Conservation (phyloP, 2,113 vertebrate species). For the Lycocorax pyrrhopterus region DNA sequence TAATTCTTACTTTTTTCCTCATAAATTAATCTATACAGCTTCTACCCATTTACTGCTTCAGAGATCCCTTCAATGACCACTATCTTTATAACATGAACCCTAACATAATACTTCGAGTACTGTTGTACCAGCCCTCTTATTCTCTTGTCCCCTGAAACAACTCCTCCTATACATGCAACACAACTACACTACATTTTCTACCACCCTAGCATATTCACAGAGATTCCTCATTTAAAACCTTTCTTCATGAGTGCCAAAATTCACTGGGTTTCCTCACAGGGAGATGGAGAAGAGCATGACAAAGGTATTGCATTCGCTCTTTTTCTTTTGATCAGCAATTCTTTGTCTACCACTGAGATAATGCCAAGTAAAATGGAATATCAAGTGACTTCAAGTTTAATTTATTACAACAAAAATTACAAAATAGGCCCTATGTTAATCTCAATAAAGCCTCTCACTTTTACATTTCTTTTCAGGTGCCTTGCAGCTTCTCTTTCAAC, state of each 20-base stretch:
- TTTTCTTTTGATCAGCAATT: background rate
- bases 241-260: background rate
- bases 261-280: background rate
- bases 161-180: background rate
- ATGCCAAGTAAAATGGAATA: background rate
- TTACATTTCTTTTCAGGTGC: background rate
- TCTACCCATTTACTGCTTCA: background rate
- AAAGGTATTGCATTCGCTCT: background rate
- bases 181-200: background rate
- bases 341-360: background rate
- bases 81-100: background rate
- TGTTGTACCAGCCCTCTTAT: background rate
- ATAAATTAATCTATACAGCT: background rate
- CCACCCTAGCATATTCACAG: background rate
- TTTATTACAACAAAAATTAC: background rate
- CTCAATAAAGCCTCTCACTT: background rate
- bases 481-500: background rate
- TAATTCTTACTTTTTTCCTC: background rate
- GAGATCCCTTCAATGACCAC: background rate
- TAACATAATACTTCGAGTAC: background rate
- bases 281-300: rapidly evolving
- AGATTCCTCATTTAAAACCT: background rate
- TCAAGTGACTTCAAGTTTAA: background rate
- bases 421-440: background rate
- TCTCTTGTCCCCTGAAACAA: background rate